Evolutionary conservation across 2,888 invertebrate species (phyloP).

Genomic region (Schizotus pectinicornis): DNA sequence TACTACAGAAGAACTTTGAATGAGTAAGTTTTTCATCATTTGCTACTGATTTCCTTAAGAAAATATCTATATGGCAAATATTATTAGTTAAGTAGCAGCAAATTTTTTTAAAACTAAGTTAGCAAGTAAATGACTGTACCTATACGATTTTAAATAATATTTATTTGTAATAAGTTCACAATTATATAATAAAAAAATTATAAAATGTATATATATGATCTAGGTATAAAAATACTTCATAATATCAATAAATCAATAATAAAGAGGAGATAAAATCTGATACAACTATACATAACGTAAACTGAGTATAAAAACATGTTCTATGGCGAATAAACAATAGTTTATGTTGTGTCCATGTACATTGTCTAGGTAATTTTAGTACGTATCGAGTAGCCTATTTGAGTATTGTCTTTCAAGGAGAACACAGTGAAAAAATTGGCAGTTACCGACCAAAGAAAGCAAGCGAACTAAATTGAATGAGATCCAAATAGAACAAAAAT

Average conservation of each 20-base stretch:
- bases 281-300: slow-evolving; percentile 58
- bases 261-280: slow-evolving; percentile 57
- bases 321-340: slow-evolving; percentile 51
- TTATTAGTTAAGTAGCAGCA: neutral
- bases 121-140: neutral
- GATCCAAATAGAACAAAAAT: slow-evolving; percentile 50
- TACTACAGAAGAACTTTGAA: too few relatives aligned
- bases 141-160: slow-evolving; percentile 36
- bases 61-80: too few relatives aligned
- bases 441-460: slow-evolving; percentile 41
- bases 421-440: slow-evolving; percentile 43
- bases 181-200: slow-evolving; percentile 58
- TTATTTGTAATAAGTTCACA: slow-evolving; percentile 54
- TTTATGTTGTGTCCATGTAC: slow-evolving; percentile 35
- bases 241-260: slow-evolving; percentile 57
- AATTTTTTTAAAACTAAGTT: neutral
- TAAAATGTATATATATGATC: slow-evolving; percentile 58
- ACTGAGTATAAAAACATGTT: slow-evolving; percentile 49
- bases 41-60: too few relatives aligned
- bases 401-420: slow-evolving; percentile 39
- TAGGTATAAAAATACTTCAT: slow-evolving; percentile 57
- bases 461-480: slow-evolving; percentile 48
- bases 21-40: too few relatives aligned
- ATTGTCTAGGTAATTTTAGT: slow-evolving; percentile 35
- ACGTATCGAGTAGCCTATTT: slow-evolving; percentile 38